Conservation (phyloP, 2,888 invertebrate species). For the Linnaemya vulpina region DNA sequence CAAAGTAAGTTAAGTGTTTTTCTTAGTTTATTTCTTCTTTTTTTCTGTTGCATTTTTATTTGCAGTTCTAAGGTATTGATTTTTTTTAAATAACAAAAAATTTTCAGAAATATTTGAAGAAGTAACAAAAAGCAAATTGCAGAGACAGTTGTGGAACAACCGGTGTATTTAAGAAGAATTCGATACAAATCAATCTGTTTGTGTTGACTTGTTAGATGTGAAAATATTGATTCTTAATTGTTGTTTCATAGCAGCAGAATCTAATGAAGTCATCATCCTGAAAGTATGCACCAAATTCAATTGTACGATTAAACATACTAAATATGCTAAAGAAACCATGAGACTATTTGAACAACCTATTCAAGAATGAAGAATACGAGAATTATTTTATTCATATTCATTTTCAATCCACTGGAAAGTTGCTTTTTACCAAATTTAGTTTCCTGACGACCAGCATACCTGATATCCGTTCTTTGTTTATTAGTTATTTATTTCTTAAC, state of each 20-base stretch:
- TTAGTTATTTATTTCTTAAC: too few relatives aligned
- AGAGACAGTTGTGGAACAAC: neutral
- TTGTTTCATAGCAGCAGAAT: too few relatives aligned
- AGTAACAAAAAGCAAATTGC: neutral
- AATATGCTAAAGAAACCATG: too few relatives aligned
- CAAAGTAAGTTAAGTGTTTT: slow-evolving; percentile 69
- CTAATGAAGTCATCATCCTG: neutral
- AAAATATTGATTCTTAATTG: neutral
- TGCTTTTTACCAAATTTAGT: too few relatives aligned
- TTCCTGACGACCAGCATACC: too few relatives aligned
- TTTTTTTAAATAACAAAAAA: neutral
- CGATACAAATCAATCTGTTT: neutral
- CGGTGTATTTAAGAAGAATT: neutral
- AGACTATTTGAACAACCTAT: too few relatives aligned
- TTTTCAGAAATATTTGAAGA: neutral
- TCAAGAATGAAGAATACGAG: too few relatives aligned
- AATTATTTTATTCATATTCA: too few relatives aligned
- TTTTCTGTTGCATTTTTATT: slow-evolving; percentile 25
- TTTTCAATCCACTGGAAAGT: too few relatives aligned
- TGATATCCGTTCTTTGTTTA: too few relatives aligned
- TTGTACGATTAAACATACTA: neutral
- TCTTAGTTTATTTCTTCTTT: slow-evolving; percentile 37
- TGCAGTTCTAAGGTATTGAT: slow-evolving; percentile 17
- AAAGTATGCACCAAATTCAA: neutral
- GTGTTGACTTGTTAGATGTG: neutral